Evolutionary conservation across 1,140 invertebrate genomes (phyloP), one percentile per base, ranked within the genome.

Genomic region (Papilio machaon): DNA sequence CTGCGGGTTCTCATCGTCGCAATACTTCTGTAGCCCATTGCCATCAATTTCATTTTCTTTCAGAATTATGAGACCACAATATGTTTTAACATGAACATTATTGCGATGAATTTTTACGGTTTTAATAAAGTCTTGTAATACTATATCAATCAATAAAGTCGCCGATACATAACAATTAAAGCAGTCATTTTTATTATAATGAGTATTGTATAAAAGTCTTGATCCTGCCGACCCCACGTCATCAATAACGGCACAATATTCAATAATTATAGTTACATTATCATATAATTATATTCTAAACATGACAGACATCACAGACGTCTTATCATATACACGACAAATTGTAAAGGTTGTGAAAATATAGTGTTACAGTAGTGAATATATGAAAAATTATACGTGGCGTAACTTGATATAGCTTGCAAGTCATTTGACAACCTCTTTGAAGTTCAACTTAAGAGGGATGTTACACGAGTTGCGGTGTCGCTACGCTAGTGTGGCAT

Each of bases 201-300:
- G 73, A 75, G 73, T n/a, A 19, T 75, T 75, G 17, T 75, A 75
- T 19, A 75, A 75, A 75, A 75, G 38, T 75, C 73, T 75, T 75
- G 73, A 75, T 75, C 73, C 43, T 75, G 38, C 43, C 73, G 43
- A 46, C 73, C 43, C 73, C 43, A n/a, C 73, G 47, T 49, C 73
- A 75, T 75, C 73, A 75, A 75, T 74, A 74, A 74, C 38, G 6
- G 19, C 58, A 60, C 15, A 67, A 23, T 73, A 73, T 17, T 73
- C 38, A 73, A 38, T 73, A 19, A 43, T 43, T 67, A 73, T 73
- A 79, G 38, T 67, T 79, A 38, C 15, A 60, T 60, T 79, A 77
- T 54, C n/a, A 52, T 52, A 10, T 49, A 13, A 77, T 35, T 11
- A 19, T n/a, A 58, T 58, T 58, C 54, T 10, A 17, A 47, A 49